Percentiles rank a stretch among this genome's conserved stretches.
Conservation (phyloP, 2,113 vertebrate genomes). For the Pteronura brasiliensis region DNA sequence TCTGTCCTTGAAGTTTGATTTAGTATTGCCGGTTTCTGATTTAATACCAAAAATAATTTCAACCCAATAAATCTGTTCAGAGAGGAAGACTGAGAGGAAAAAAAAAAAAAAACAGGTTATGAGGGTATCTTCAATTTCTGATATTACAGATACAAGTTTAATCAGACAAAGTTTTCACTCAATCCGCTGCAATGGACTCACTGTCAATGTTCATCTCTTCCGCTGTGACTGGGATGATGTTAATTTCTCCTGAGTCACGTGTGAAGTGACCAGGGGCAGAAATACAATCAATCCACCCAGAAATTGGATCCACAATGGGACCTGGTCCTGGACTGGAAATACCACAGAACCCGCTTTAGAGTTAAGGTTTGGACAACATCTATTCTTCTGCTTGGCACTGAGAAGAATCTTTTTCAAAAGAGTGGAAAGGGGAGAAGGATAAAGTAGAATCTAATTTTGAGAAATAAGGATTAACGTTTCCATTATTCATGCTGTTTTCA, state of each 20-base stretch:
- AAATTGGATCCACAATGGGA: conserved; percentile 65
- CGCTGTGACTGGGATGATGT: conserved; percentile 66
- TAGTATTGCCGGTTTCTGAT: conserved; percentile 67
- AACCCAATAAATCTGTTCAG: conserved; percentile 72
- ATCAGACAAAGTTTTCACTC: conserved; percentile 56
- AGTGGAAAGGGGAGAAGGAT: conserved; percentile 74
- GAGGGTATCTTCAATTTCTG: conserved; percentile 69
- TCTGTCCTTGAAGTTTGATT: conserved; percentile 64
- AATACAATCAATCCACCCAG: conserved; percentile 70
- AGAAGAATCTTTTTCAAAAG: conserved; percentile 74
- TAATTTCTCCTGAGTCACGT: conserved; percentile 75
- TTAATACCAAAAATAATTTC: conserved; percentile 70
- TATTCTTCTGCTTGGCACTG: conserved; percentile 29
- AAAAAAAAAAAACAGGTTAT: conserved; percentile 62
- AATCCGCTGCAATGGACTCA: conserved; percentile 59
- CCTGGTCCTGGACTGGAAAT: conserved; percentile 47
- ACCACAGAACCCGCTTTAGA: conserved; percentile 69
- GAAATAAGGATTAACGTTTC: conserved; percentile 86
- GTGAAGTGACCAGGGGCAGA: conserved; percentile 75
- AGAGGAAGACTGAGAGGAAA: conserved; percentile 55
- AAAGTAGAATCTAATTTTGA: conserved; percentile 84
- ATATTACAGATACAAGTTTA: conserved; percentile 56
- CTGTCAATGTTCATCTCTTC: conserved; percentile 47
- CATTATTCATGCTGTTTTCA: conserved; percentile 82
- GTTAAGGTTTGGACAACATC: conserved; percentile 49